Evolutionary conservation across 2,888 invertebrate species (phyloP), one percentile per base, ranked within the genome.

Genomic region (Platycheirus albimanus): DNA sequence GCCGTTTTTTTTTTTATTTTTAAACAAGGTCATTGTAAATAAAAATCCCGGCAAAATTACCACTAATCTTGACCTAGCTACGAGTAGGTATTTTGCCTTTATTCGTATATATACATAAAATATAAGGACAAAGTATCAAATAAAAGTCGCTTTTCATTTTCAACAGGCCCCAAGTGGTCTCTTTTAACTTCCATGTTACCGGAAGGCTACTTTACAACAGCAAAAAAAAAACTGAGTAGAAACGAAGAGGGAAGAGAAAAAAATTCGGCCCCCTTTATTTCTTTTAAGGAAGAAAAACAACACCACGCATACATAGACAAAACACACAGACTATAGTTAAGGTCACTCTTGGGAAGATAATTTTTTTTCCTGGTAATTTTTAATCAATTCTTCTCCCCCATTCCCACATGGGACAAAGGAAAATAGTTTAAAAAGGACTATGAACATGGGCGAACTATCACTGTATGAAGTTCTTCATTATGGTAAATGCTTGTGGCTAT

Each of bases 1-100:
- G 8, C 1, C 30, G 1, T 13, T 24, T 28, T 51, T 0, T 15
- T 30, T 51, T 30, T n/a, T 15, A 13, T 15, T 24, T 20, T 0
- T 38, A 20, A 24, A 11, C 66, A 80, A 80, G 80, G 80, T 71
- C 70, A 13, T 24, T 58, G 36, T 20, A n/a, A 69, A 64, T 47
- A 13, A 61, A 61, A 70, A 33, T 52, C 51, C 38, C 24, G 19
- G 13, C 11, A 49, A 43, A 67, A 70, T 64, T 76, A 66, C 52
- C 45, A 11, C 75, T 45, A 80, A 76, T 80, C 80, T 70, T 80
- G 80, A 75, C 69, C 76, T 66, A 51, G 61, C 43, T 61, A 30
- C 45, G 1, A 61, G 61, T 54, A n/a, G n/a, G n/a, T n/a, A n/a
- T 52, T 66, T 51, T 47, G 28, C 5, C 2, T 43, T 45, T 38